Evolutionary conservation across 1,140 invertebrate species (phyloP).

Genomic region (Lamellibrachia luymesi): DNA sequence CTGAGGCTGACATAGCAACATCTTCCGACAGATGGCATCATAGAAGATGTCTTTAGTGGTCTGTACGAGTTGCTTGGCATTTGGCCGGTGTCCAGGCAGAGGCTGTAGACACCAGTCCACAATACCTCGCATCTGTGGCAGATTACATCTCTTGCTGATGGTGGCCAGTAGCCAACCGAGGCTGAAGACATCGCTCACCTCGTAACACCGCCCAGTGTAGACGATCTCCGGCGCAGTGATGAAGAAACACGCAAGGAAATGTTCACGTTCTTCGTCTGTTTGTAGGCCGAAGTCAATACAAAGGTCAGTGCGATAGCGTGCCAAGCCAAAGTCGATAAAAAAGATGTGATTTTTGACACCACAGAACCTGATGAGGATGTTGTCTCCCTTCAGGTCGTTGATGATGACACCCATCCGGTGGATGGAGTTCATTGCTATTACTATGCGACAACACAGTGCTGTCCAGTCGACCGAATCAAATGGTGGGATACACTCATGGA

Average conservation of each 20-base stretch:
- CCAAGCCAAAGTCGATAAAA: neutral
- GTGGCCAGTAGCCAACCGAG: neutral
- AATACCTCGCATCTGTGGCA: neutral
- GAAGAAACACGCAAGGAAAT: neutral
- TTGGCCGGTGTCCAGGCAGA: neutral
- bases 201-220: neutral
- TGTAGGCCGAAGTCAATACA: neutral
- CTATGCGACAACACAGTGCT: neutral
- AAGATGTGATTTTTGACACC: neutral
- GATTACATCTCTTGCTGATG: neutral
- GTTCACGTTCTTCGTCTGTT: neutral
- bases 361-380: neutral
- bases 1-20: neutral
- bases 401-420: neutral
- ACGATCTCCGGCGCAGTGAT: neutral
- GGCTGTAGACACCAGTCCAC: neutral
- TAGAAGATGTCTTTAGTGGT: neutral
- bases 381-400: neutral
- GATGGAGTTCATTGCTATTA: neutral
- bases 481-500: neutral
- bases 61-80: neutral
- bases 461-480: neutral
- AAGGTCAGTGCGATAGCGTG: neutral
- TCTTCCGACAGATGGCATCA: neutral
- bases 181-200: neutral